Percentiles rank a stretch among this genome's conserved stretches.
Conservation (phyloP, 2,797 vertebrate species). For the Sebastes trivittatus region DNA sequence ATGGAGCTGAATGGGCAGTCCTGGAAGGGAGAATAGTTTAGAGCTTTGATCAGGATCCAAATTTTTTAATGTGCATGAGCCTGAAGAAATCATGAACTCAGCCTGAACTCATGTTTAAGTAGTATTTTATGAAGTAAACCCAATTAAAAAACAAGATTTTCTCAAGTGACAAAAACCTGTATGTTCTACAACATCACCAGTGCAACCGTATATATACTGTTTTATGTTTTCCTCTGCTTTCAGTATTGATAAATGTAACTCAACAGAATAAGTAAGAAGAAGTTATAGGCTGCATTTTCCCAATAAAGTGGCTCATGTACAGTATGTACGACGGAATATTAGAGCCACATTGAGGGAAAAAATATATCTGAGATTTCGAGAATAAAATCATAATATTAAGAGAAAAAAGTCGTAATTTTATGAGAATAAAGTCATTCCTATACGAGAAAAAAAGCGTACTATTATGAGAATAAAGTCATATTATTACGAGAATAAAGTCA, state of each 20-base stretch:
- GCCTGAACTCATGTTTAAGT: background rate
- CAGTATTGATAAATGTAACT: background rate
- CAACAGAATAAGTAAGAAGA: background rate
- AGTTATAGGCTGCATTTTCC: background rate
- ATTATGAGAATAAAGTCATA: too few relatives aligned
- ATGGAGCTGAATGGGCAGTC: conserved; percentile 9
- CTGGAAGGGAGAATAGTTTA: background rate
- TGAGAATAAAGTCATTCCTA: too few relatives aligned
- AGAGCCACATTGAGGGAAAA: too few relatives aligned
- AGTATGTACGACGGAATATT: too few relatives aligned
- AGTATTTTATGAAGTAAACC: conserved; percentile 12
- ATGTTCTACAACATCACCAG: background rate
- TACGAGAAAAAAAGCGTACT: too few relatives aligned
- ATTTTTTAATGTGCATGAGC: background rate
- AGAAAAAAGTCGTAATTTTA: too few relatives aligned
- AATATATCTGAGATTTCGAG: too few relatives aligned
- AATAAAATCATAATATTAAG: too few relatives aligned
- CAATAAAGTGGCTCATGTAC: background rate
- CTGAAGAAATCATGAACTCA: background rate
- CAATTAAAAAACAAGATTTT: background rate
- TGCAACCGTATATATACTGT: background rate
- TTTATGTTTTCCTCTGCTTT: background rate
- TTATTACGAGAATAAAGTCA: too few relatives aligned
- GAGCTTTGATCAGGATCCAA: conserved; percentile 20
- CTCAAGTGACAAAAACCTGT: background rate